Evolutionary conservation across 2,888 invertebrate species (phyloP).

Genomic region (Hedya salicella): DNA sequence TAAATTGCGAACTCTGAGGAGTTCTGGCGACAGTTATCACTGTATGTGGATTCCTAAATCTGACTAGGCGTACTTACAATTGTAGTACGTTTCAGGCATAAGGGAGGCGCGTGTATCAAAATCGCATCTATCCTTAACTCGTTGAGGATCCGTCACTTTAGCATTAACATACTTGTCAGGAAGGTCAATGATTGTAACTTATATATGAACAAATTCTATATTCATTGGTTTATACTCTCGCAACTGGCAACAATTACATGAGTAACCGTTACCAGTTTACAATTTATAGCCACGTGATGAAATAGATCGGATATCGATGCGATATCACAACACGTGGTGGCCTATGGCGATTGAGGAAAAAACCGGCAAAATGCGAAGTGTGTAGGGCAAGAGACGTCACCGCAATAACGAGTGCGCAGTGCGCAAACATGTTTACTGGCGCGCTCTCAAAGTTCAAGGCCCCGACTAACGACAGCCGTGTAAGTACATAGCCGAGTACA

Average conservation of each 20-base stretch:
- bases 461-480: slow-evolving; percentile 65
- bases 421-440: slow-evolving; percentile 82
- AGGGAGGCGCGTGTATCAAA: no score
- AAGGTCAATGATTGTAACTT: no score
- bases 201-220: no score
- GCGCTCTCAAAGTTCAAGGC: slow-evolving; percentile 80
- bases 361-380: slow-evolving; percentile 56
- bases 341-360: slow-evolving; percentile 67
- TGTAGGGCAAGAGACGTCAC: slow-evolving; percentile 61
- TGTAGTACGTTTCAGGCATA: no score
- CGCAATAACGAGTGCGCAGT: slow-evolving; percentile 74
- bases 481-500: slow-evolving; percentile 47
- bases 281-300: slow-evolving; percentile 1
- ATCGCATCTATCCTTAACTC: no score
- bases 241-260: background rate
- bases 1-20: background rate
- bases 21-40: no score
- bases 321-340: slow-evolving; percentile 54
- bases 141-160: no score
- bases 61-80: no score
- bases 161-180: no score
- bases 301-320: slow-evolving; percentile 22
- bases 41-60: no score
- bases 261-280: slow-evolving; percentile 13
- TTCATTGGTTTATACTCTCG: no score